Base-by-base conservation (phyloP, 2,113 vertebrate species). In the Heptranchias perlo region DNA sequence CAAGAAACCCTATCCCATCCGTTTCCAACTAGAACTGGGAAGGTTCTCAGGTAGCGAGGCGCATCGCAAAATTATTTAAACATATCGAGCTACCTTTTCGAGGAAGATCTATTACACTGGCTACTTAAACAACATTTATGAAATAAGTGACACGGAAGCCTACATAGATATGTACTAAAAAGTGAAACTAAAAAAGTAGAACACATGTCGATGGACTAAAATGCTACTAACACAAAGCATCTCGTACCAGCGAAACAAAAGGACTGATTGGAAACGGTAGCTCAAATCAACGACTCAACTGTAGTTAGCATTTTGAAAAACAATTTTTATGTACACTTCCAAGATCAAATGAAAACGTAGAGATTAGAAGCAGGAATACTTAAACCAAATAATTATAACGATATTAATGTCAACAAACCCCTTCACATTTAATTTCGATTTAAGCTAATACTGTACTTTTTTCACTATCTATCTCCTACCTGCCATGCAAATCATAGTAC, bases 221-320 rank as follows among this genome's bases (percentile, higher is more conserved):
- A 49, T 67, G 44, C 64, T 25, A 6, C 28, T 44, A 28, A 69
- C 94, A 69, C 64, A 73, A 95, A 95, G 94, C 64, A 69, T 52
- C 47, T 44, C n/a, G 61, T 94, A 65, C 92, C 21, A 65, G 61
- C 28, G 47, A 58, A 95, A 95, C 94, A 95, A 95, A 95, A 95
- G 94, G 65, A 73, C 25, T 21, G 44, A 52, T 62, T 93, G 6
- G 94, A 95, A 95, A 95, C 44, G 64, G 23, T 52, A 28, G 64
- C 93, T 95, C 93, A 67, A 93, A 62, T 93, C n/a, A 23, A 35
- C 25, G n/a, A 69, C 1, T 69, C 10, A 69, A 69, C 62, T 67
- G 44, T 14, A 73, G 14, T 69, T 69, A 39, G 64, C 64, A 95
- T 95, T 69, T 69, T 16, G 23, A 94, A 62, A 95, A 91, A 28